phyloP scores from a whole-genome alignment of 2,888 invertebrate genomes.

The Acrobasis suavella region DNA sequence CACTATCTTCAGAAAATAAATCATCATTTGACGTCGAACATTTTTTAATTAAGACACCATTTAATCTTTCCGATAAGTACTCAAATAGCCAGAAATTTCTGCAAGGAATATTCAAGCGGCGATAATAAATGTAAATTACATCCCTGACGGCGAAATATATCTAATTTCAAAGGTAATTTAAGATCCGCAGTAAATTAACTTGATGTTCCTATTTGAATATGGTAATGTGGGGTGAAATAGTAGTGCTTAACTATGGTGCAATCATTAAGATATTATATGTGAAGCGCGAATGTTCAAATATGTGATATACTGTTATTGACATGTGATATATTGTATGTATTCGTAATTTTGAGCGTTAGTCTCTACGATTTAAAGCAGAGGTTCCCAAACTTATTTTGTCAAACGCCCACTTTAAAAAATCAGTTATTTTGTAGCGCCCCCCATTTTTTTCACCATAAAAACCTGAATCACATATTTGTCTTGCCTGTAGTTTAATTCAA shows the following conservation, averaged over 20 bases:
- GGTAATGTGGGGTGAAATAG: constrained; percentile 42
- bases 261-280: constrained; percentile 31
- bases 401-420: too few relatives aligned
- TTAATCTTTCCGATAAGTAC: constrained; percentile 26
- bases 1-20: too few relatives aligned
- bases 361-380: background rate
- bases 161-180: constrained; percentile 62
- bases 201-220: constrained; percentile 54
- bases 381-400: too few relatives aligned
- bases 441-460: too few relatives aligned
- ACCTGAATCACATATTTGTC: too few relatives aligned
- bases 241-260: constrained; percentile 30
- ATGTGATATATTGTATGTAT: background rate
- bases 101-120: constrained; percentile 52
- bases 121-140: constrained; percentile 63
- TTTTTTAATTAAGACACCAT: constrained; percentile 29
- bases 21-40: constrained; percentile 17
- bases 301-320: background rate
- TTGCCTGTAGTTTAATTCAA: too few relatives aligned
- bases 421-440: too few relatives aligned
- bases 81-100: constrained; percentile 14
- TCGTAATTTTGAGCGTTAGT: background rate
- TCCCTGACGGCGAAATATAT: constrained; percentile 60
- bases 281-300: constrained; percentile 6
- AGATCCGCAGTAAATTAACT: constrained; percentile 57